Evolutionary conservation across 2,888 invertebrate species (phyloP), one percentile per base, ranked within the genome.

Genomic region (Sialis lutaria): DNA sequence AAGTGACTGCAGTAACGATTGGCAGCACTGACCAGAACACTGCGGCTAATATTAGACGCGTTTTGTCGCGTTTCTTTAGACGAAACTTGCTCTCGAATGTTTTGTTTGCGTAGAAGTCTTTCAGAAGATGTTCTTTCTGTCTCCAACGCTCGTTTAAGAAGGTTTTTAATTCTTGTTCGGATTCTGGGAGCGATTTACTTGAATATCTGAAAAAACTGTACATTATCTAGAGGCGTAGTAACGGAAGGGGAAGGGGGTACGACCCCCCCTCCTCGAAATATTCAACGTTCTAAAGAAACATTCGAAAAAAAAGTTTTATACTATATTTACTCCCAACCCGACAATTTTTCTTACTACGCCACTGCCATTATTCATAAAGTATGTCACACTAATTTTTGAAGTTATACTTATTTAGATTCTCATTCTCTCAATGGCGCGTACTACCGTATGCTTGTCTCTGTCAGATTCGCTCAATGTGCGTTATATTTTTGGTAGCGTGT

Each of bases 101-200:
- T 61, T 77, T 78, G 42, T 70, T 69, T 22, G 59, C 61, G 51
- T 75, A 68, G 62, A 79, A 83, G 53, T 72, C 68, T 37, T 68
- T 65, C 4, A 84, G 64, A 34, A 65, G 67, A 13, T 64, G 60
- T 60, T 84, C 83, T 58, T 84, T 84, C 44, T 74, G 69, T 8
- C 59, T 60, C 83, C 83, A 84, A 31, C 74, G 67, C 34, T 75
- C 67, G 53, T 75, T 74, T 37, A 84, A 63, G 75, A 83, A 84
- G 22, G 58, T 60, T 53, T 73, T 73, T 7, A 82, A 64, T 33
- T 63, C 70, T 1, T 63, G 61, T 50, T 79, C 77, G 31, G 70
- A 69, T 9, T 58, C 60, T 0, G 83, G 82, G 32, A 84, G 61
- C 47, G 73, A 67, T 10, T 68, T 60, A 12, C 71, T 68, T 1